Conservation (phyloP, 2,113 vertebrate species). For the Cyprinodon variegatus region DNA sequence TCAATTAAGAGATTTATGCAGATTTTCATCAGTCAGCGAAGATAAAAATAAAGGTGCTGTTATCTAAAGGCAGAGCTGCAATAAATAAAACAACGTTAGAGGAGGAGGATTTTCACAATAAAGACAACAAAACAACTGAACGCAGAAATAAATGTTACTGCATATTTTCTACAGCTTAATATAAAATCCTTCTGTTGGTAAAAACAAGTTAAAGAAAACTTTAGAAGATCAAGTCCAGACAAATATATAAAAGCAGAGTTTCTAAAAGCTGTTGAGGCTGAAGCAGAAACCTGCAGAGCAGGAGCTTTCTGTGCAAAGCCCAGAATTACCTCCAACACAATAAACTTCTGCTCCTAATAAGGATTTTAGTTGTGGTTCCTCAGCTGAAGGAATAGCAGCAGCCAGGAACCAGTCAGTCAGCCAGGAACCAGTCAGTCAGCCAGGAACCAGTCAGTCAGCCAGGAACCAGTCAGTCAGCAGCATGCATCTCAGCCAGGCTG, state of each 20-base stretch:
- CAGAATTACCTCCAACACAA: background rate
- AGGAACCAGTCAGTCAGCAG: no score
- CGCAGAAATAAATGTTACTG: background rate
- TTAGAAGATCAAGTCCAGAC: background rate
- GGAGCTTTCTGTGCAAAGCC: background rate
- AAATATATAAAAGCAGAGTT: background rate
- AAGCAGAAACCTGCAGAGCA: background rate
- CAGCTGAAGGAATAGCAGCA: no score
- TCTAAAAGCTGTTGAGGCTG: background rate
- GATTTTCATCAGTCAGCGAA: no score
- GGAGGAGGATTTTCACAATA: no score
- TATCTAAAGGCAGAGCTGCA: background rate
- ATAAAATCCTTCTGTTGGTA: background rate
- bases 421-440: no score
- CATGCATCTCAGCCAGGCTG: no score
- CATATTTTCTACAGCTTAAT: background rate
- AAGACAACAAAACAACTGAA: constrained; percentile 5
- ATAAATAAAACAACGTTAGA: background rate
- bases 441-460: no score
- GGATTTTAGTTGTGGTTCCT: background rate
- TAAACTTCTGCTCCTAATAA: background rate
- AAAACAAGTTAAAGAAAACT: background rate
- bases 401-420: no score
- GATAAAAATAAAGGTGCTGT: no score
- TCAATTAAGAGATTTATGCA: no score